These are phyloP conservation scores for Cynoglossus semilaevis DNA, from an alignment of 2,113 vertebrate species.

Conservation along the genomic window DNA sequence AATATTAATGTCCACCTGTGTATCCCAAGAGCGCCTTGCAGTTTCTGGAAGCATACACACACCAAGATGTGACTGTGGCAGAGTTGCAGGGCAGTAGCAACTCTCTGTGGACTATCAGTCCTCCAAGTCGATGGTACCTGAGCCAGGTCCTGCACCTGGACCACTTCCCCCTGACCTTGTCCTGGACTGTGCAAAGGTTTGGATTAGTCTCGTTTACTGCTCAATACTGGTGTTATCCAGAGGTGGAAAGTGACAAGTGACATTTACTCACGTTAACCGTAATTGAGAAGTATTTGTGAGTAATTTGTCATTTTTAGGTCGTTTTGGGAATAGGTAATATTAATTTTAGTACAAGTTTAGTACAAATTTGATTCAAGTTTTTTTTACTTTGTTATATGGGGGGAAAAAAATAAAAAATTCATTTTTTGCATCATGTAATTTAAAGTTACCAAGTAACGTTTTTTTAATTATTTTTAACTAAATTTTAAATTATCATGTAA, in stretches of 20 bases:
- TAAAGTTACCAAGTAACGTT: no score
- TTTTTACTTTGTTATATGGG: no score
- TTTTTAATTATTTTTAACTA: no score
- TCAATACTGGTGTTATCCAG: not conserved
- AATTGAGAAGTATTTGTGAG: no score
- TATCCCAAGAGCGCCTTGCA: conserved; percentile 57
- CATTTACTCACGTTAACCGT: no score
- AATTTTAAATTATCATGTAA: no score
- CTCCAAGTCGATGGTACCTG: conserved; percentile 51
- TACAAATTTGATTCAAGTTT: no score
- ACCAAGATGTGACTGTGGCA: conserved; percentile 41
- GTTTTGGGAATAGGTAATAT: no score
- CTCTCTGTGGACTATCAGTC: conserved; percentile 62
- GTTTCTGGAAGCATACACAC: conserved; percentile 50
- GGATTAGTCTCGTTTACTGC: not conserved
- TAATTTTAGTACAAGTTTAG: no score
- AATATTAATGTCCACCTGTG: not conserved
- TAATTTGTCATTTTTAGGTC: no score
- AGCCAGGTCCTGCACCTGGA: conserved; percentile 47
- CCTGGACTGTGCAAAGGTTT: conserved; percentile 54
- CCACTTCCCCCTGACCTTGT: conserved; percentile 51
- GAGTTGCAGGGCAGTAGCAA: conserved; percentile 57
- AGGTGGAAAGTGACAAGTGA: not conserved
- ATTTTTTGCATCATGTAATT: no score
- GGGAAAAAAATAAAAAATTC: no score